Evolutionary conservation across 2,797 vertebrate species (phyloP), one percentile per base, ranked within the genome.

Genomic region (Danio tinwini): DNA sequence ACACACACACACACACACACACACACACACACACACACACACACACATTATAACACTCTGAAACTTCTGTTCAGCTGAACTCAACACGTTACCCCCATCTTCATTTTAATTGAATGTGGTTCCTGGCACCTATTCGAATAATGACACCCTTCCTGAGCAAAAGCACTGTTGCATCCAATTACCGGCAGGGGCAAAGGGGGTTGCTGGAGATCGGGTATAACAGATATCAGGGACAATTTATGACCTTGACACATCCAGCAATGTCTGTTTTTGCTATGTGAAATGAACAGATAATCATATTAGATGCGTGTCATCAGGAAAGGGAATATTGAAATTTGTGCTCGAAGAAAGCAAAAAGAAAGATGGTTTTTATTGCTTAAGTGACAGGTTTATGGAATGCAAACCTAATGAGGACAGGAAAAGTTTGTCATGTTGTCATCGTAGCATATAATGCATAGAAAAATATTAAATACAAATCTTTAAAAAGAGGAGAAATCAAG

Each of bases 131-230:
- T 70, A 56, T 45, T 78, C 83, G 21, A 68, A 78, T 71, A 84
- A 84, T 56, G 77, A 71, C 81, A 81, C 67, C 55, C 75, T 74
- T 73, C 69, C 68, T 45, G 42, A 77, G 79, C 44, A 49, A 78
- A 37, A 84, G 78, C 74, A 74, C 67, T 68, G 68, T 81, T 79
- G 80, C 83, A 82, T 85, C 78, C 80, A 86, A 86, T 85, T 87
- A 85, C 72, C 29, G 61, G 40, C 19, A 37, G 56, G 47, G 58
- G 59, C 39, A 53, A 29, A 56, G 58, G 68, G 55, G 62, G 45
- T 45, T 61, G 21, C 59, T 59, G 44, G 76, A 70, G 70, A 50
- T 17, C 21, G 55, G 9, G 67, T 80, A n/a, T 61, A 72, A 45
- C 69, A 64, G 65, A 65, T 63, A 69, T 52, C 55, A 59, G 73